Evolutionary conservation across 1,140 invertebrate species (phyloP).

Genomic region (Drosophila malerkotliana): DNA sequence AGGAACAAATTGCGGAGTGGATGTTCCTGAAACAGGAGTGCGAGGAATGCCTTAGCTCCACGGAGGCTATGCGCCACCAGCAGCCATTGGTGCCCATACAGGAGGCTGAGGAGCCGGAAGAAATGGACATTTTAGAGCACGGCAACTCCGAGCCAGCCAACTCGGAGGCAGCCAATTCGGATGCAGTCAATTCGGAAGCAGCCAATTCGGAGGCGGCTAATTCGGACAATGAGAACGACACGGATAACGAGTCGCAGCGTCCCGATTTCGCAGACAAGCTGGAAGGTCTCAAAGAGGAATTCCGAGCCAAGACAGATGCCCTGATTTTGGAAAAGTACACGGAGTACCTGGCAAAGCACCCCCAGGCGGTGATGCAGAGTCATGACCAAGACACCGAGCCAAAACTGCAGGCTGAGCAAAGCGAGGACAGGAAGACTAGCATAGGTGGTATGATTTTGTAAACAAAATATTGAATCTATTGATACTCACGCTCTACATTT

Average conservation of each 20-base stretch:
- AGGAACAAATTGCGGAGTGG: constrained; percentile 93
- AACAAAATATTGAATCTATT: background rate
- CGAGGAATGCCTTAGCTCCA: constrained; percentile 90
- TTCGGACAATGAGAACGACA: constrained; percentile 87
- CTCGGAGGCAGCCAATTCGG: constrained; percentile 84
- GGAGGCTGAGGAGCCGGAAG: constrained; percentile 86
- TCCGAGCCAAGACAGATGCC: constrained; percentile 88
- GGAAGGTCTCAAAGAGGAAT: constrained; percentile 88
- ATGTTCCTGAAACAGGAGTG: constrained; percentile 93
- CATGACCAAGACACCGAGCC: constrained; percentile 57
- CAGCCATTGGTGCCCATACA: constrained; percentile 87
- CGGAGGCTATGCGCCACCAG: constrained; percentile 84
- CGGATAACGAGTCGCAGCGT: constrained; percentile 86
- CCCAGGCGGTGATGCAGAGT: constrained; percentile 80
- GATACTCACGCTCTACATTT: background rate
- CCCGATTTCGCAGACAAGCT: constrained; percentile 89
- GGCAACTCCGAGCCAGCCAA: constrained; percentile 68
- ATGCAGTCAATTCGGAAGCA: constrained; percentile 83
- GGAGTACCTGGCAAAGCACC: constrained; percentile 85
- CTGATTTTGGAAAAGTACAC: constrained; percentile 86
- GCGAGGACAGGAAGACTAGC: constrained; percentile 66
- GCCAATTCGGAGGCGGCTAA: constrained; percentile 67
- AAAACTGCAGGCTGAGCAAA: constrained; percentile 44
- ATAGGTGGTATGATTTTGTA: constrained; percentile 40
- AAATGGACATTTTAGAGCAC: constrained; percentile 86